Evolutionary conservation across 2,113 vertebrate genomes (phyloP).

Genomic region (Lophius piscatorius): DNA sequence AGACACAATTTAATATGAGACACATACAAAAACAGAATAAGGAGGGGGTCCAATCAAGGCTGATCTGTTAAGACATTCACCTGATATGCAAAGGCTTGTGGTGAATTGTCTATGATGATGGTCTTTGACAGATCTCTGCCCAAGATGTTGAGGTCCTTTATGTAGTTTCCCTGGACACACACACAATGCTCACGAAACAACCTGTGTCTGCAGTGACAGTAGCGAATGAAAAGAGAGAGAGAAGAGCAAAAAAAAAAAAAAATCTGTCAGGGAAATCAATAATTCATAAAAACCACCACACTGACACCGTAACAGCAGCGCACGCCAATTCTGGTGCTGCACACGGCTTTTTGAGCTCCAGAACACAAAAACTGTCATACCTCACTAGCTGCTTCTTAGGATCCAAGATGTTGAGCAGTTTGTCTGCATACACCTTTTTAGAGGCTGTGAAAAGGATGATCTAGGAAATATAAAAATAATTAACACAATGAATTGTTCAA

Average conservation of each 20-base stretch:
- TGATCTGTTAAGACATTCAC: no score
- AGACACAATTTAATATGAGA: no score
- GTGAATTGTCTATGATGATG: conserved; percentile 99
- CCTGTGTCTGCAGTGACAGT: conserved; percentile 85
- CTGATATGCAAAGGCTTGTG: conserved; percentile 99
- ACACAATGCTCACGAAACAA: conserved; percentile 99
- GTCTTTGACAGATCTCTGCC: conserved; percentile 99
- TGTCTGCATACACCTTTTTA: conserved; percentile 99
- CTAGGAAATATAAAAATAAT: conserved; percentile 64
- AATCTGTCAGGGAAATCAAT: conserved; percentile 58
- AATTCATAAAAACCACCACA: conserved; percentile 64
- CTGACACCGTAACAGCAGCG: conserved; percentile 48
- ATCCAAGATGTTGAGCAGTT: conserved; percentile 98
- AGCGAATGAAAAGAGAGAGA: conserved; percentile 13
- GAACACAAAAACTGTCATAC: conserved; percentile 59
- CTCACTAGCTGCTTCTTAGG: conserved; percentile 98
- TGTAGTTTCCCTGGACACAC: conserved; percentile 99
- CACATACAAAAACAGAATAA: no score
- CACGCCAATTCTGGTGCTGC: neutral
- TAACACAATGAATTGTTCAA: neutral
- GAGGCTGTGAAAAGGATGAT: conserved; percentile 99
- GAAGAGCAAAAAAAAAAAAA: conserved; percentile 6
- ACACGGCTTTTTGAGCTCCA: neutral
- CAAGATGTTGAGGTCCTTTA: conserved; percentile 98
- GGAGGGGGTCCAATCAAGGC: no score